Base-by-base conservation (phyloP, 2,797 vertebrate species). In the Notolepis coatsorum region DNA sequence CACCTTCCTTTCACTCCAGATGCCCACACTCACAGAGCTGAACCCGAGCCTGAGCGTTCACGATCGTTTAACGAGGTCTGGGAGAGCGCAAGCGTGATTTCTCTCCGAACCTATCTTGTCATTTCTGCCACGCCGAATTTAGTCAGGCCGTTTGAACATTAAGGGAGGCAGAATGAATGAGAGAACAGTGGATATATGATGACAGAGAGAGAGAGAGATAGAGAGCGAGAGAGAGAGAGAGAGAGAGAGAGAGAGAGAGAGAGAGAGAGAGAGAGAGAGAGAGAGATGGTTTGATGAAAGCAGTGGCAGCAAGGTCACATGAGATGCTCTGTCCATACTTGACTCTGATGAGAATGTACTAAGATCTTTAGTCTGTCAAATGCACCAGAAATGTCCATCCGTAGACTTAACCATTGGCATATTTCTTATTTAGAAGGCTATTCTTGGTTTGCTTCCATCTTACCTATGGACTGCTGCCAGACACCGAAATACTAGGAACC, bases 41-140 rank as follows among this genome's bases (percentile, higher is more conserved):
- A 86, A 80, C 65, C 69, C 17, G 31, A 73, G 68, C 37, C 64
- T 72, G 81, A 80, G n/a, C n/a, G n/a, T 76, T 68, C 27, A 5
- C 64, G 63, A 84, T 85, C 74, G 67, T 80, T 85, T 84, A 84
- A 82, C 69, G 65, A 76, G 73, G 78, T 72, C 76, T n/a, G 28
- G 3, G 58, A 61, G 82, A 64, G 77, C 25, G 9, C 63, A 65
- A 65, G 62, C 72, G 60, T n/a, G 79, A 75, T 81, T 81, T 74
- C 57, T 84, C 75, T 77, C 85, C 64, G 76, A 17, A 52, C 49
- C 54, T 45, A 81, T 81, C 77, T 74, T 66, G 73, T 84, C 64
- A 66, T 49, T 65, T 65, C 65, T 5, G 37, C 56, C 42, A 54
- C 62, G 45, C 53, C 0, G 60, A 50, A 61, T 84, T 69, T 51